A percentile compares a stretch with the other conserved stretches of the same genome.
Conservation (phyloP, 2,113 vertebrate species). For the Bos javanicus region DNA sequence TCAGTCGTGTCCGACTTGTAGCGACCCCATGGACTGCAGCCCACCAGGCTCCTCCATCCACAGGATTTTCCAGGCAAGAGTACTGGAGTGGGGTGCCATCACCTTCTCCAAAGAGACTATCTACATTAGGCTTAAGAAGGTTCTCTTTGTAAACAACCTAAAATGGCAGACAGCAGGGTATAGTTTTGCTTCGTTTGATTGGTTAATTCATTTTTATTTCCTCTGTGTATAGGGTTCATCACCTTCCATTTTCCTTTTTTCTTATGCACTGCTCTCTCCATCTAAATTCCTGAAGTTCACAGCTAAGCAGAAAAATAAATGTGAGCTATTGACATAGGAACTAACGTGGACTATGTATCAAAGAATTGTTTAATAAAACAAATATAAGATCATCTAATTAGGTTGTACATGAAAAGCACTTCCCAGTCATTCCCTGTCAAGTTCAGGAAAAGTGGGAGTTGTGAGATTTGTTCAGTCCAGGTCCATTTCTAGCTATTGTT, state of each 20-base stretch:
- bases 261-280: neutral
- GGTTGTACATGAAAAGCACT: neutral
- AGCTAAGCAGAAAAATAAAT: neutral
- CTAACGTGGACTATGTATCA: neutral
- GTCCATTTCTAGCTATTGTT: neutral
- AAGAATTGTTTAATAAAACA: neutral
- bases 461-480: neutral
- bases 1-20: too few relatives aligned
- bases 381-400: neutral
- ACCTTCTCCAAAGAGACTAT: too few relatives aligned
- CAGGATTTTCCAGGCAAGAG: too few relatives aligned
- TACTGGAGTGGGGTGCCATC: too few relatives aligned
- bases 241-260: neutral
- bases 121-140: neutral
- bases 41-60: fast-evolving
- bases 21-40: too few relatives aligned
- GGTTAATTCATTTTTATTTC: neutral
- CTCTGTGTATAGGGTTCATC: neutral
- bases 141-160: neutral
- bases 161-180: neutral
- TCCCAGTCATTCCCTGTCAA: neutral
- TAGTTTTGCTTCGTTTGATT: neutral
- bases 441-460: neutral
- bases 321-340: neutral
- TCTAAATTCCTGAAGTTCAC: neutral